Percentiles rank a stretch among this genome's conserved stretches.
phyloP scores from a whole-genome alignment of 2,797 vertebrate genomes.

The Alauda arvensis region DNA sequence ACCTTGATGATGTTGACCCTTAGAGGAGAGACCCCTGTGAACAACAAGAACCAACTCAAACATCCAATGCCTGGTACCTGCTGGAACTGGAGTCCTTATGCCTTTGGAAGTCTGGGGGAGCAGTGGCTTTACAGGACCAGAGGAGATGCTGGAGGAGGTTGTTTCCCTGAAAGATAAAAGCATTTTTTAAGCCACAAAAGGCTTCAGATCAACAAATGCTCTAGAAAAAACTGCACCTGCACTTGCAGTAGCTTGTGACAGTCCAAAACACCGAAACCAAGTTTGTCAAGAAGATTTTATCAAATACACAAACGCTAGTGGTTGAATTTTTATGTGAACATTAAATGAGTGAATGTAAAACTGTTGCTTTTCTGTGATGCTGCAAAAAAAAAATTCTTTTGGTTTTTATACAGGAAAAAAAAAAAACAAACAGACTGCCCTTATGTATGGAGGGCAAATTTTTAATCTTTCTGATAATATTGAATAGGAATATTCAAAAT shows the following conservation, averaged over 20 bases:
- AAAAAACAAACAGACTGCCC: conserved; percentile 53
- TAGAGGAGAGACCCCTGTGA: conserved; percentile 63
- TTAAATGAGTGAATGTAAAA: conserved; percentile 73
- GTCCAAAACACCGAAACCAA: conserved; percentile 13
- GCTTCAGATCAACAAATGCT: conserved; percentile 33
- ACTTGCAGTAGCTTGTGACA: conserved; percentile 17
- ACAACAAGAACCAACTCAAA: background rate
- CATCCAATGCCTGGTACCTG: conserved; percentile 28
- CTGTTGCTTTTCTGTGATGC: conserved; percentile 74
- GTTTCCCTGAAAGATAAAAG: conserved; percentile 24
- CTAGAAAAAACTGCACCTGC: conserved; percentile 33
- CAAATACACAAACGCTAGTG: conserved; percentile 61
- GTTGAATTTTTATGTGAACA: conserved; percentile 69
- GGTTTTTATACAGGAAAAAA: conserved; percentile 73
- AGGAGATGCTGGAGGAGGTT: conserved; percentile 43
- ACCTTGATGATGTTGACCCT: conserved; percentile 95
- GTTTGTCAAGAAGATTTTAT: conserved; percentile 66
- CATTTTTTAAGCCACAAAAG: conserved; percentile 41
- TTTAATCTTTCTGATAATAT: conserved; percentile 87
- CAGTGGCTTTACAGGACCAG: conserved; percentile 66
- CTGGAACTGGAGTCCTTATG: conserved; percentile 57
- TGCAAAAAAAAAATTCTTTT: conserved; percentile 68
- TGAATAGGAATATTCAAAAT: conserved; percentile 84
- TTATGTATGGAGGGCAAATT: conserved; percentile 75
- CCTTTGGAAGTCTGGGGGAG: conserved; percentile 33